Evolutionary conservation across 2,888 invertebrate genomes (phyloP).

Genomic region (Portevinia maculata): DNA sequence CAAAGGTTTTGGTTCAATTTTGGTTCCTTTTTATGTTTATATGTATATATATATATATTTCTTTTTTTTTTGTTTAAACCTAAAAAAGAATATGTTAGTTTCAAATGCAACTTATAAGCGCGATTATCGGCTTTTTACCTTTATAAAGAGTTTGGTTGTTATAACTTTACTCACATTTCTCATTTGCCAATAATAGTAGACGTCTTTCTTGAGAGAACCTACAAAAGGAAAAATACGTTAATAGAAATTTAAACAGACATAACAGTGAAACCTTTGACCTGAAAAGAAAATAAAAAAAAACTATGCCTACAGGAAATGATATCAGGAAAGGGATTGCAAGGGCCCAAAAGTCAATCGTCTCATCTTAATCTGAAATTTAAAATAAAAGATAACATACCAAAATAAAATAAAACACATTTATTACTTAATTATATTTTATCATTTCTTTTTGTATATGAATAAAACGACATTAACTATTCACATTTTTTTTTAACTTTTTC

Average conservation of each 20-base stretch:
- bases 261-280: conserved; percentile 40
- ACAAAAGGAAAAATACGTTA: conserved; percentile 75
- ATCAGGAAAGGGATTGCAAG: neutral
- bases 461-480: conserved; percentile 66
- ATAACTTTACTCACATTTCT: conserved; percentile 18
- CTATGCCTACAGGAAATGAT: conserved; percentile 28
- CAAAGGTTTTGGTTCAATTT: neutral
- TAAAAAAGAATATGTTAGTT: conserved; percentile 54
- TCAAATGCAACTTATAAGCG: neutral
- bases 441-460: conserved; percentile 63
- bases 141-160: neutral
- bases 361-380: conserved; percentile 47
- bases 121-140: conserved; percentile 29
- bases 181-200: neutral
- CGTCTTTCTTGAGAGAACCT: conserved; percentile 30
- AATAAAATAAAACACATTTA: conserved; percentile 67
- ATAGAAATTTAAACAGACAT: conserved; percentile 23
- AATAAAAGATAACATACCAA: conserved; percentile 28
- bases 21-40: neutral
- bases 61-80: conserved; percentile 34
- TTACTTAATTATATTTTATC: conserved; percentile 66
- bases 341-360: conserved; percentile 40
- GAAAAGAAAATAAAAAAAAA: conserved; percentile 57
- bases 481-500: conserved; percentile 43
- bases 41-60: neutral